Evolutionary conservation across 2,113 vertebrate genomes (phyloP).

Genomic region (Rhagologus leucostigma): DNA sequence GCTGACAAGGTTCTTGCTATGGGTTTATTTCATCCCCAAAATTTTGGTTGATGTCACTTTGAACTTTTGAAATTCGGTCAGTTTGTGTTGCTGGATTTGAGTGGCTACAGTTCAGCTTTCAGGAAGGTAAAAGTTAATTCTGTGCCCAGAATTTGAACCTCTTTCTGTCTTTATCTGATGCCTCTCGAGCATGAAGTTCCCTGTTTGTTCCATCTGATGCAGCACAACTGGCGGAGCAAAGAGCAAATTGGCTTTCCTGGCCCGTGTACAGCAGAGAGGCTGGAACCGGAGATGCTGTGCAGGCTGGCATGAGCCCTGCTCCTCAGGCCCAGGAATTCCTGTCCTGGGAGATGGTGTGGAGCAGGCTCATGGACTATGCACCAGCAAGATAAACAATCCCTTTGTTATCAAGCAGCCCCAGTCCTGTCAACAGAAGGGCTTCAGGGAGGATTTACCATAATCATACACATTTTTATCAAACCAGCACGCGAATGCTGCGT

Average conservation of each 20-base stretch:
- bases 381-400: slow-evolving; percentile 2
- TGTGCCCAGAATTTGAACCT: background rate
- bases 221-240: background rate
- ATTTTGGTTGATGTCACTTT: background rate
- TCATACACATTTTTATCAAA: background rate
- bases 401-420: slow-evolving; percentile 29
- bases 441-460: background rate
- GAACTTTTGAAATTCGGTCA: background rate
- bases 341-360: background rate
- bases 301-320: background rate
- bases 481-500: rapidly evolving
- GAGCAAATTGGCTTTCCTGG: background rate
- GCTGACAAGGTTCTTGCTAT: background rate
- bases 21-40: background rate
- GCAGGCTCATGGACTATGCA: background rate
- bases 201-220: background rate
- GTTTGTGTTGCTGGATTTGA: background rate
- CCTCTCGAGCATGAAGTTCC: slow-evolving; percentile 4
- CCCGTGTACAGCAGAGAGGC: background rate
- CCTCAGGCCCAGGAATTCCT: background rate
- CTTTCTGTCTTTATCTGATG: slow-evolving; percentile 16
- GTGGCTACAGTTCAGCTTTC: background rate
- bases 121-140: background rate
- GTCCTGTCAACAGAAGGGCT: background rate
- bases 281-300: background rate